Evolutionary conservation across 2,113 vertebrate species (phyloP).

Genomic region (Geococcyx californianus): DNA sequence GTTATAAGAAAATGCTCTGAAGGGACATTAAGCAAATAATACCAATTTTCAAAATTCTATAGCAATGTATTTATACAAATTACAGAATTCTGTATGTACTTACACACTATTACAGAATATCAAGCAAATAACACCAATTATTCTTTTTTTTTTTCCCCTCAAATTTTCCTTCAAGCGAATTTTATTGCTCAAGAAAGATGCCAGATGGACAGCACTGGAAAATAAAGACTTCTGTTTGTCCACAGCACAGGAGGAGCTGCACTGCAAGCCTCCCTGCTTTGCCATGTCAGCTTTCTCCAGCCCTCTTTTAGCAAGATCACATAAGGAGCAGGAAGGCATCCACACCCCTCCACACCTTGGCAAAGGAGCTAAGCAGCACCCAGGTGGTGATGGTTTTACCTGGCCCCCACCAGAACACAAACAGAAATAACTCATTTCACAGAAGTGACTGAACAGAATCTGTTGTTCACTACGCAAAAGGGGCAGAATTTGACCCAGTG

Average conservation of each 20-base stretch:
- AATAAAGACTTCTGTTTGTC: slow-evolving; percentile 32
- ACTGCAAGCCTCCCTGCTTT: not conserved
- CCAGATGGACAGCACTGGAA: slow-evolving; percentile 50
- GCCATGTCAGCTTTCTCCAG: not conserved
- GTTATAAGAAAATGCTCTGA: slow-evolving; percentile 42
- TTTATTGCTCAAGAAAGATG: slow-evolving; percentile 41
- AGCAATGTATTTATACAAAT: slow-evolving; percentile 78
- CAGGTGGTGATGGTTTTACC: not conserved
- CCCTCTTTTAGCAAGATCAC: slow-evolving; percentile 10
- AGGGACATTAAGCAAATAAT: slow-evolving; percentile 72
- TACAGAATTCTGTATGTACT: slow-evolving; percentile 74
- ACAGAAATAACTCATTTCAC: slow-evolving; percentile 35
- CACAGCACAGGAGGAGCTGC: slow-evolving; percentile 13
- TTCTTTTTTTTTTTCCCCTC: not conserved
- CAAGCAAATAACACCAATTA: slow-evolving; percentile 46
- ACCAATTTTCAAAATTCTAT: slow-evolving; percentile 75
- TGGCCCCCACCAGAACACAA: not conserved
- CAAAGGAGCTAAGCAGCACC: slow-evolving; percentile 10
- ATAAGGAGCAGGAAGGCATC: not conserved
- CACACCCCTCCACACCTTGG: not conserved
- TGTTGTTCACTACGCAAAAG: not conserved
- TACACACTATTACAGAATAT: slow-evolving; percentile 76
- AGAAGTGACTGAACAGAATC: slow-evolving; percentile 8
- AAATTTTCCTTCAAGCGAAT: slow-evolving; percentile 16
- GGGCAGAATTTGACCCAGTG: slow-evolving; percentile 20